Evolutionary conservation across 2,113 vertebrate genomes (phyloP).

Genomic region (crab-eating macaque (Macaca fascicularis)): DNA sequence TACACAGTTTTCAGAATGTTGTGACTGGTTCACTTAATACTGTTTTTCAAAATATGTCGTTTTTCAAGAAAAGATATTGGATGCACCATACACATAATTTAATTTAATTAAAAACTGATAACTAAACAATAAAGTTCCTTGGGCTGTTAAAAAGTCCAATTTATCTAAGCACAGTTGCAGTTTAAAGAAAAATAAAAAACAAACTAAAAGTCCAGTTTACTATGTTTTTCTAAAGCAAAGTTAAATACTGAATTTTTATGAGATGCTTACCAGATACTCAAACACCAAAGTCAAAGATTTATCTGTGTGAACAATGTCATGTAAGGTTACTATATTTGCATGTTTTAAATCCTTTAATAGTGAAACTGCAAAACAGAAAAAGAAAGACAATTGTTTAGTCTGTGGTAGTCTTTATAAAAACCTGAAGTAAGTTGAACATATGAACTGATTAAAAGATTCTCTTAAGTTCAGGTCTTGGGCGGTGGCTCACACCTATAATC

Average conservation of each 20-base stretch:
- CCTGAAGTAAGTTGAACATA: neutral
- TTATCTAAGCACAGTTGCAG: neutral
- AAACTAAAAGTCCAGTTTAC: neutral
- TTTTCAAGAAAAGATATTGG: slow-evolving; percentile 35
- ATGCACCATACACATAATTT: neutral
- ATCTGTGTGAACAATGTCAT: slow-evolving; percentile 99
- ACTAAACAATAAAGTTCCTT: neutral
- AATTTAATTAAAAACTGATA: slow-evolving; percentile 32
- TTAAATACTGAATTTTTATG: slow-evolving; percentile 14
- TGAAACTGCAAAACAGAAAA: slow-evolving; percentile 90
- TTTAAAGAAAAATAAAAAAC: too few species aligned
- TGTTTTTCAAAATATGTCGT: neutral
- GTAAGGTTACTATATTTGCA: slow-evolving; percentile 98
- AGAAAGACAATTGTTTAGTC: slow-evolving; percentile 55
- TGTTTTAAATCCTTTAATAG: slow-evolving; percentile 99
- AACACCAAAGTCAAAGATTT: slow-evolving; percentile 99
- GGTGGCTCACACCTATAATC: too few species aligned
- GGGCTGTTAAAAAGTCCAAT: neutral
- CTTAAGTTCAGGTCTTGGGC: neutral
- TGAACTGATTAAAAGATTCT: neutral
- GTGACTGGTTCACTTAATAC: neutral
- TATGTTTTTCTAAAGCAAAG: slow-evolving; percentile 46
- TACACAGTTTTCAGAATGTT: neutral
- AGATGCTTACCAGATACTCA: slow-evolving; percentile 94
- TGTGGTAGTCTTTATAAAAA: slow-evolving; percentile 32